phyloP scores from a whole-genome alignment of 2,888 invertebrate genomes.

The Andrena chrysosceles region DNA sequence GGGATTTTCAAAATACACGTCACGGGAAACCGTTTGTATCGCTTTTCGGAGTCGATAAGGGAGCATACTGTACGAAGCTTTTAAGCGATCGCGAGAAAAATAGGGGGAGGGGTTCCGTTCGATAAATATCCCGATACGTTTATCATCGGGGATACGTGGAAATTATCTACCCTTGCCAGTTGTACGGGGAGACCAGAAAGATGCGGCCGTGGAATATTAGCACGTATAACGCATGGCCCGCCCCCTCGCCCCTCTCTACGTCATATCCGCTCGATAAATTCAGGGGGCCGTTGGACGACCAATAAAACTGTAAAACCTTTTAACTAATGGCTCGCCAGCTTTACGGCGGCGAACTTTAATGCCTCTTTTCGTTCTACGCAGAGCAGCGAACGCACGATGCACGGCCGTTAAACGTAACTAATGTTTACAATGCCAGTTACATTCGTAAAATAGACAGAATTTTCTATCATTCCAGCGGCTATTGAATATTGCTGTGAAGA shows the following conservation, averaged over 20 bases:
- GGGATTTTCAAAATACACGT: constrained; percentile 16
- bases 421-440: no score
- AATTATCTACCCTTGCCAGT: constrained; percentile 46
- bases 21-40: constrained; percentile 2
- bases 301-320: constrained; percentile 78
- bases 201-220: constrained; percentile 62
- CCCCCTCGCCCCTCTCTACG: constrained; percentile 35
- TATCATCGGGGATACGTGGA: constrained; percentile 49
- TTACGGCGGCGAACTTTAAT: constrained; percentile 67
- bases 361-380: constrained; percentile 51
- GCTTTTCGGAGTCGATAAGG: constrained; percentile 13
- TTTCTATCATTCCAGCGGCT: no score
- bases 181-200: constrained; percentile 40
- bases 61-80: constrained; percentile 13
- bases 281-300: constrained; percentile 69
- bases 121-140: constrained; percentile 52
- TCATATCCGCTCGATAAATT: constrained; percentile 78
- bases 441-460: no score
- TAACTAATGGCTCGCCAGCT: constrained; percentile 74
- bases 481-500: no score
- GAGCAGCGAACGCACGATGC: constrained; percentile 18
- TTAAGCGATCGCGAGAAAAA: constrained; percentile 40
- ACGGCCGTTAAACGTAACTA: constrained; percentile 63
- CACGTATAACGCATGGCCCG: constrained; percentile 46
- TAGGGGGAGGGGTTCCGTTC: constrained; percentile 12